A percentile compares a stretch with the other conserved stretches of the same genome.
These are phyloP conservation scores for Cyclophora albipunctata DNA, from an alignment of 2,888 invertebrate genomes.

Conservation along the genomic window DNA sequence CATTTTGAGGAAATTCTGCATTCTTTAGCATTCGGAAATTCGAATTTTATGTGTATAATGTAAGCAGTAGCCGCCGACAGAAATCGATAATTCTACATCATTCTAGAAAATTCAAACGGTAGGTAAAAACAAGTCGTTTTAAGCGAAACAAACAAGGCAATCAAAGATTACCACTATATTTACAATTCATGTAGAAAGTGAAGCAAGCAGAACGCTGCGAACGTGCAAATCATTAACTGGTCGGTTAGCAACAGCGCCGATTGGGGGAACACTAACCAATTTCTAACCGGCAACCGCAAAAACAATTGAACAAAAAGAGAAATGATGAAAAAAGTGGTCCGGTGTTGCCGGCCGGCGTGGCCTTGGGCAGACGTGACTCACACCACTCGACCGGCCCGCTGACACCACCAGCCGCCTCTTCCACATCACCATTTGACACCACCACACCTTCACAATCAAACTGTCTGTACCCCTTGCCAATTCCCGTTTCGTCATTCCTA, in stretches of 20 bases:
- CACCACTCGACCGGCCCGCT: constrained; percentile 15
- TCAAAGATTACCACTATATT: constrained; percentile 3
- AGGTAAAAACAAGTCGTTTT: no score
- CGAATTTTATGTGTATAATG: no score
- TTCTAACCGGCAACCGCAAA: constrained; percentile 36
- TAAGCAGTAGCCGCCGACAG: no score
- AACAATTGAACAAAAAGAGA: constrained; percentile 44
- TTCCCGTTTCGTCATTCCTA: no score
- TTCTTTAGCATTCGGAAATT: no score
- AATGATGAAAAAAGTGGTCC: constrained; percentile 50
- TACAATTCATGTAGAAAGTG: constrained; percentile 15
- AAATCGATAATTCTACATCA: no score
- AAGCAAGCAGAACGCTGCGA: constrained; percentile 12
- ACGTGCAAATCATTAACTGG: constrained; percentile 16
- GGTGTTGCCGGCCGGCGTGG: constrained; percentile 64
- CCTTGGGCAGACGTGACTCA: constrained; percentile 58
- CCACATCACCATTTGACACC: constrained; percentile 18
- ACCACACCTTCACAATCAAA: constrained; percentile 8
- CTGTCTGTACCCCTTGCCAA: no score
- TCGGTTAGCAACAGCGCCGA: constrained; percentile 23
- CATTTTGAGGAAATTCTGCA: no score
- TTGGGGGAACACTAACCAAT: constrained; percentile 32
- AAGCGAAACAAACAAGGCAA: not conserved
- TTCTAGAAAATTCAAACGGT: no score
- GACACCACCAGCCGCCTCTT: no score